A percentile compares a stretch with the other conserved stretches of the same genome.
These are phyloP conservation scores for Brachionus koreanus DNA, from an alignment of 1,140 invertebrate species.

Conservation along the genomic window DNA sequence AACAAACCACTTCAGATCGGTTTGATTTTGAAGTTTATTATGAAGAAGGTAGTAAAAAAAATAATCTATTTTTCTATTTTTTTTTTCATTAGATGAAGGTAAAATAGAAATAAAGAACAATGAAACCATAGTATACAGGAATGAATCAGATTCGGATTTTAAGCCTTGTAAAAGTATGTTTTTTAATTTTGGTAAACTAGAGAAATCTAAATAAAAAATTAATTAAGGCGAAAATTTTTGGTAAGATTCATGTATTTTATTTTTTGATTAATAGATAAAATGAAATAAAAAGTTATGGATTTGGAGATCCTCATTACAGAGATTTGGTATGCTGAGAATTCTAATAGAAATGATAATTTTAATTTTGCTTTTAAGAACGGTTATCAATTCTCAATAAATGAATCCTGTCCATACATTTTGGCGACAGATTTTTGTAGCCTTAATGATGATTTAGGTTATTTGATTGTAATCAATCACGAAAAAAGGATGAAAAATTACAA, in stretches of 20 bases:
- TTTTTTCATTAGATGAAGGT: background rate
- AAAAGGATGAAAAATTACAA: background rate
- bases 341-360: background rate
- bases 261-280: background rate
- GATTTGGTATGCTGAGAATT: background rate
- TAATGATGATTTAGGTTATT: background rate
- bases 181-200: background rate
- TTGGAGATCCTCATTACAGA: slow-evolving; percentile 36
- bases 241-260: background rate
- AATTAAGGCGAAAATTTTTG: background rate
- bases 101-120: background rate
- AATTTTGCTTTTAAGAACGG: background rate
- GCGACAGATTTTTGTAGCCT: background rate
- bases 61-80: background rate
- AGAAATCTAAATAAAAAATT: background rate
- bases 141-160: background rate
- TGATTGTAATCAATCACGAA: slow-evolving; percentile 7
- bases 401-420: slow-evolving; percentile 23
- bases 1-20: background rate
- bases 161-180: background rate
- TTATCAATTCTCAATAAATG: background rate
- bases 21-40: background rate
- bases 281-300: slow-evolving; percentile 6
- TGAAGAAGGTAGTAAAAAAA: background rate
- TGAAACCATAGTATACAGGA: background rate